Base-by-base conservation (phyloP, 2,888 invertebrate genomes). In the Sycophila texana region DNA sequence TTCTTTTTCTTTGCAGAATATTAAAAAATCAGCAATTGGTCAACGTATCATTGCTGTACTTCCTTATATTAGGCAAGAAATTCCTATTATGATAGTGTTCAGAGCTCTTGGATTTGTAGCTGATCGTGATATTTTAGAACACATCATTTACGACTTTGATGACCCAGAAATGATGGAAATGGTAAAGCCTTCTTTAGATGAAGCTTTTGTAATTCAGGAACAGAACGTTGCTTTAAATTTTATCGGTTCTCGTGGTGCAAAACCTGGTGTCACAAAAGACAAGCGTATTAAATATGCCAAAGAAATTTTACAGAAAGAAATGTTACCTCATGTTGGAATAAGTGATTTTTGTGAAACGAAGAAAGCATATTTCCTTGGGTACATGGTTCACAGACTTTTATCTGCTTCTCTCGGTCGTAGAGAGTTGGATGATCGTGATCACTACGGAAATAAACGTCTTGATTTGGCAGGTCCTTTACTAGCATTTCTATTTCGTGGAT, bases 141-240 rank as follows among this genome's bases (percentile, higher is more conserved):
- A 99, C 88, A 99, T 99, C 82, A 99, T 99, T 87, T 99, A 99
- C 90, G 99, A 99, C 89, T 99, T 99, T 91, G 99, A 99, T 91
- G 99, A 99, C 91, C 99, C 98, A 10, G 99, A 99, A 92, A 99
- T 99, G 99, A 99, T 99, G 99, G 99, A 99, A 93, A 99, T 99
- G 99, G 99, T 98, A 0, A 99, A 99, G 90, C 99, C 99, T 0
- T 99, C 99, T 0, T 91, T 99, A 77, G 99, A 99, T 91, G 99
- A 99, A 92, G 99, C 99, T 61, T 99, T 99, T 91, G 99, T 99
- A 0, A 98, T 99, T 84, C 99, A 99, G 91, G 99, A 99, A 89
- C 99, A 99, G 91, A 98, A 97, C 92, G 98, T 99, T 4, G 99
- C 99, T 0, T 92, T 99, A 20, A 99, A 99, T 91, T 99, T 99